Percentiles rank a stretch among this genome's conserved stretches.
phyloP scores from a whole-genome alignment of 2,888 invertebrate genomes.

The Parelbella ahira region DNA sequence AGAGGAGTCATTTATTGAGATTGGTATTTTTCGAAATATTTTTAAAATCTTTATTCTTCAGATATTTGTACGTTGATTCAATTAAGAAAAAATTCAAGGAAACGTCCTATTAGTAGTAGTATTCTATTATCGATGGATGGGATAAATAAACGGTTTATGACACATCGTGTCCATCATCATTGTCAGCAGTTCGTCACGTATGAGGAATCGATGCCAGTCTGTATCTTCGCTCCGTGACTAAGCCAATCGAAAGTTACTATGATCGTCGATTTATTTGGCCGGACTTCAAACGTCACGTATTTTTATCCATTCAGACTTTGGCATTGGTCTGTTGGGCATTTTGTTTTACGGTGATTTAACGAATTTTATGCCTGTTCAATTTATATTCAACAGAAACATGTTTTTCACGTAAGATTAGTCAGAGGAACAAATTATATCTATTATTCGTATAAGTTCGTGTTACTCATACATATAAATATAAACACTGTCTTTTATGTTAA shows the following conservation, averaged over 20 bases:
- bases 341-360: slow-evolving; percentile 34
- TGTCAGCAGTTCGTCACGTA: slow-evolving; percentile 20
- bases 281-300: slow-evolving; percentile 61
- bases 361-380: slow-evolving; percentile 27
- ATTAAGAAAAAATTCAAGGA: slow-evolving; percentile 22
- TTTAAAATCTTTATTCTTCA: background rate
- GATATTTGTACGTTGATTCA: background rate
- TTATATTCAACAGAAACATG: too few relatives aligned
- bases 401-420: too few relatives aligned
- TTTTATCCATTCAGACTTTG: slow-evolving; percentile 49
- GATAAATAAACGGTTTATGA: slow-evolving; percentile 15
- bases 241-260: slow-evolving; percentile 40
- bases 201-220: slow-evolving; percentile 43
- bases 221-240: slow-evolving; percentile 35
- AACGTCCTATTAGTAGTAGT: slow-evolving; percentile 5
- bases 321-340: slow-evolving; percentile 35
- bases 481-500: too few relatives aligned
- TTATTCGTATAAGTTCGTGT: too few relatives aligned
- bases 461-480: too few relatives aligned
- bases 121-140: slow-evolving; percentile 1
- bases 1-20: too few relatives aligned
- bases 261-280: slow-evolving; percentile 56
- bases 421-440: too few relatives aligned
- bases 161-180: slow-evolving; percentile 25
- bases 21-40: too few relatives aligned